Conservation (phyloP, 2,797 vertebrate species). For the Lepidocolaptes lacrymiger region DNA sequence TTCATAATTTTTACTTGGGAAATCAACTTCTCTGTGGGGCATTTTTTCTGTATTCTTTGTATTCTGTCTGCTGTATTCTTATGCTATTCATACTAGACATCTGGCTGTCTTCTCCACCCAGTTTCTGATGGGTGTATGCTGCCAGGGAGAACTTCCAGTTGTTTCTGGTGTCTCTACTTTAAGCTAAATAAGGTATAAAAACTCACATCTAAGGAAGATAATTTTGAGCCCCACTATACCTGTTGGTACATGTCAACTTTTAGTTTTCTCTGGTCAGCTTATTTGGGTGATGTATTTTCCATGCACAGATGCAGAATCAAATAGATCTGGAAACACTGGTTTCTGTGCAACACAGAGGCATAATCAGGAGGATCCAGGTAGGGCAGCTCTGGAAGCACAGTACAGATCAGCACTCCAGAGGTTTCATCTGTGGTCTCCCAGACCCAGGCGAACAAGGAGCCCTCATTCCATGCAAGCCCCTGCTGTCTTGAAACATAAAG, state of each 20-base stretch:
- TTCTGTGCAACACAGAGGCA: neutral
- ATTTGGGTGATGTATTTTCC: neutral
- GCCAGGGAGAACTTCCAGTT: slow-evolving; percentile 25
- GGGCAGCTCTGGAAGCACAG: neutral
- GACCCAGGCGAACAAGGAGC: neutral
- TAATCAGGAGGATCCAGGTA: neutral
- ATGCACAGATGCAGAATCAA: neutral
- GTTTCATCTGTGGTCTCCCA: neutral
- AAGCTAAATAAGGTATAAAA: neutral
- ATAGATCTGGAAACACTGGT: neutral
- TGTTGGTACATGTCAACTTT: neutral
- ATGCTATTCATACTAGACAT: slow-evolving; percentile 57
- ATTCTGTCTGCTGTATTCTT: slow-evolving; percentile 61
- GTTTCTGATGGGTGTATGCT: slow-evolving; percentile 30
- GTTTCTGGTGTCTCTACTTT: slow-evolving; percentile 2
- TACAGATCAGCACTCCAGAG: neutral
- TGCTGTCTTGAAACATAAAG: neutral
- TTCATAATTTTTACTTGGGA: slow-evolving; percentile 30
- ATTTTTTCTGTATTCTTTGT: slow-evolving; percentile 58
- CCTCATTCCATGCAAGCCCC: neutral
- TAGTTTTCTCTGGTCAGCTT: neutral
- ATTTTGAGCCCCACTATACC: neutral
- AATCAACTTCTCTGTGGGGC: slow-evolving; percentile 34
- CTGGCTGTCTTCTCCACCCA: slow-evolving; percentile 57
- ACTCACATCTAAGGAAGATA: neutral